A percentile compares a stretch with the other conserved stretches of the same genome.
These are phyloP conservation scores for Caenorhabditis sinica DNA, from an alignment of 2,888 invertebrate species.

Conservation along the genomic window DNA sequence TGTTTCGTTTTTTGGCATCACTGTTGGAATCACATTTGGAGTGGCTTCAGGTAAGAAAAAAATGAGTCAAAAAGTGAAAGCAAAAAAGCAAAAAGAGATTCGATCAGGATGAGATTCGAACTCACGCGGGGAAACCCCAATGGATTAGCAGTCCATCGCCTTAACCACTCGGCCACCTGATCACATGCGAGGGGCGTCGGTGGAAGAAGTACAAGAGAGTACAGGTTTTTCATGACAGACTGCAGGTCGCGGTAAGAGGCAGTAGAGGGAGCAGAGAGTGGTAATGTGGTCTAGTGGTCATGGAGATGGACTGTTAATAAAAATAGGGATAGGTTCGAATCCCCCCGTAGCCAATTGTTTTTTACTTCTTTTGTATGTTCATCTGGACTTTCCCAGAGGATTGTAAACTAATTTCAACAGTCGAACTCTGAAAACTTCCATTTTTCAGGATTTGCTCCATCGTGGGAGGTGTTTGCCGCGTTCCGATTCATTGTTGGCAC, in stretches of 20 bases:
- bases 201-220: neutral
- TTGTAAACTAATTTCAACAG: neutral
- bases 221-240: neutral
- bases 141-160: conserved; percentile 84
- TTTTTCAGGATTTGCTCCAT: conserved; percentile 70
- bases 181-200: conserved; percentile 42
- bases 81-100: conserved; percentile 34
- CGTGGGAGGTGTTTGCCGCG: conserved; percentile 69
- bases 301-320: neutral
- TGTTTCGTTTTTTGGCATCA: conserved; percentile 68
- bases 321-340: neutral
- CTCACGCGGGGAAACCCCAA: conserved; percentile 81
- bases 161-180: conserved; percentile 84
- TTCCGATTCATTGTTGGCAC: conserved; percentile 71
- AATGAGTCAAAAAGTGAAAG: neutral
- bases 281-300: neutral
- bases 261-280: neutral
- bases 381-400: too few relatives aligned
- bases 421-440: neutral
- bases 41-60: conserved; percentile 64
- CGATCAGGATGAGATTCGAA: conserved; percentile 79
- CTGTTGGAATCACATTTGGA: conserved; percentile 68
- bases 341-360: neutral
- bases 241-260: neutral
- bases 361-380: neutral